Conservation (phyloP, 2,797 vertebrate genomes). For the Thunnus albacares region DNA sequence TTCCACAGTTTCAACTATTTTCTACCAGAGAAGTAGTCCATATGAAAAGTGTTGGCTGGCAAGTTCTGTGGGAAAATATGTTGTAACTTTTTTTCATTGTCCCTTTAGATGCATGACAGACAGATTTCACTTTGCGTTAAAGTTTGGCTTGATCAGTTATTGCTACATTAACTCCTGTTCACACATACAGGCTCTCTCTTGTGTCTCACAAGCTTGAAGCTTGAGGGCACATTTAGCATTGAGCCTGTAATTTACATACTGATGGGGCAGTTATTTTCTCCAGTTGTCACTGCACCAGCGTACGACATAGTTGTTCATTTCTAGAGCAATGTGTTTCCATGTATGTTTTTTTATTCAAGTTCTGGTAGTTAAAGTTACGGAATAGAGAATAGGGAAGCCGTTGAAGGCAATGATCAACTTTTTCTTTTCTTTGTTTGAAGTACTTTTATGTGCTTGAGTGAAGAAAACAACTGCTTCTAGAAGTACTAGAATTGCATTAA, state of each 20-base stretch:
- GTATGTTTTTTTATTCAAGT: neutral
- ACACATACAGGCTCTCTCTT: neutral
- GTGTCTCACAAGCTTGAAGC: neutral
- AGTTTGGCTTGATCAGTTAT: neutral
- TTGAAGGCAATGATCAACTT: neutral
- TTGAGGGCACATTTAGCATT: neutral
- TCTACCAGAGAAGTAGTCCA: too few species aligned
- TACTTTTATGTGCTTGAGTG: neutral
- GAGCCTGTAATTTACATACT: conserved; percentile 13
- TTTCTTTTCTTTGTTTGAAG: neutral
- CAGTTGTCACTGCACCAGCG: neutral
- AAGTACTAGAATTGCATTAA: neutral
- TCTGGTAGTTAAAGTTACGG: neutral
- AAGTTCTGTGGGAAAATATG: too few species aligned
- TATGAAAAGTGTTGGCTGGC: too few species aligned
- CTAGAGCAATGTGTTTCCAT: neutral
- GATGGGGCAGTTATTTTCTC: conserved; percentile 5
- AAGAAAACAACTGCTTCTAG: neutral
- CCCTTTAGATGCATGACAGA: too few species aligned
- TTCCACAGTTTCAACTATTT: too few species aligned
- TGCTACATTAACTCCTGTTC: neutral
- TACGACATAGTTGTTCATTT: neutral
- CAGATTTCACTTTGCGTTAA: neutral
- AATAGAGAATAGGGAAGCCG: neutral
- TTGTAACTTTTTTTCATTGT: too few species aligned